A percentile compares a stretch with the other conserved stretches of the same genome.
These are phyloP conservation scores for Caretta caretta DNA, from an alignment of 2,113 vertebrate genomes.

Conservation along the genomic window DNA sequence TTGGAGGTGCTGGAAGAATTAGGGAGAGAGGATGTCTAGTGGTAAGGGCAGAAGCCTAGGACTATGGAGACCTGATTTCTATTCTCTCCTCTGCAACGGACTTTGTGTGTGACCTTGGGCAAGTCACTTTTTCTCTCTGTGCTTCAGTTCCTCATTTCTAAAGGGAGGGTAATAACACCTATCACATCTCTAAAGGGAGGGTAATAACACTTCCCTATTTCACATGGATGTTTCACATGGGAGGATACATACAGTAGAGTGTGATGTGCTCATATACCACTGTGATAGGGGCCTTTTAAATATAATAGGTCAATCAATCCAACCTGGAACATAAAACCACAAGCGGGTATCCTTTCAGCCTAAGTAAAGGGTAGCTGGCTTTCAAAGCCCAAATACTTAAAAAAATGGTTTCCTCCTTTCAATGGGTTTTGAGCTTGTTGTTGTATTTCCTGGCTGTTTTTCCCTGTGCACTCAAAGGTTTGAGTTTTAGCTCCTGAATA, in stretches of 20 bases:
- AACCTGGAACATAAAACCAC: not conserved
- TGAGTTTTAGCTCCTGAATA: not conserved
- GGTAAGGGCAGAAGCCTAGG: not conserved
- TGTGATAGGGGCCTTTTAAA: not conserved
- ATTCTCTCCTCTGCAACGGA: not conserved
- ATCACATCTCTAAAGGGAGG: no score
- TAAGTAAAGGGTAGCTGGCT: not conserved
- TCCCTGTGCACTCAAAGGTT: not conserved
- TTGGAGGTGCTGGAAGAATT: not conserved
- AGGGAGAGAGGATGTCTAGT: not conserved
- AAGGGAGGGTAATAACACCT: not conserved
- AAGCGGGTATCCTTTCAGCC: not conserved
- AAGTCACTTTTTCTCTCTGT: not conserved
- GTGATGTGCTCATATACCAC: not conserved
- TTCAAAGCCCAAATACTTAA: not conserved
- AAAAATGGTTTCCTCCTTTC: not conserved
- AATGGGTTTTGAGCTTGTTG: not conserved
- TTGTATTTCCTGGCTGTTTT: not conserved
- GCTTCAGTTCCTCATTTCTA: not conserved
- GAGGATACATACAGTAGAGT: not conserved
- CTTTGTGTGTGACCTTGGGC: not conserved
- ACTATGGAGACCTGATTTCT: not conserved
- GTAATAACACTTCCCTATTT: not conserved
- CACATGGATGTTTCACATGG: not conserved
- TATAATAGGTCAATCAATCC: not conserved